These are phyloP conservation scores for Pelagia noctiluca DNA, from an alignment of 30 jellyfish, hydroid and myxozoan species.

Conservation along the genomic window DNA sequence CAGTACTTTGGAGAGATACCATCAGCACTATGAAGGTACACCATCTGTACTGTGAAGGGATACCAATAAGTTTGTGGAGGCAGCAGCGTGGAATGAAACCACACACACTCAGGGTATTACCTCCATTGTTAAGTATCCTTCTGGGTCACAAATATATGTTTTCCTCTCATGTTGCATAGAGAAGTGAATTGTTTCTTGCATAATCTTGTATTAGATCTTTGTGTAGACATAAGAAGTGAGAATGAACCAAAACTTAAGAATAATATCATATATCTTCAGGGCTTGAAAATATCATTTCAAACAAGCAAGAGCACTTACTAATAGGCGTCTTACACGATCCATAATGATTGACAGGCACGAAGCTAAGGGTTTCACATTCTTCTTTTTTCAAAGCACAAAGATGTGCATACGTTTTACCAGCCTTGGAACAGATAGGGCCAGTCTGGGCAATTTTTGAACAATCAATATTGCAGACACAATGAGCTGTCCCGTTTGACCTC, in stretches of 20 bases:
- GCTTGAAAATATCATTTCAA: neutral
- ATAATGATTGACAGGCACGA: conserved; percentile 53
- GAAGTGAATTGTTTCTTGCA: no score
- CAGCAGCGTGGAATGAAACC: no score
- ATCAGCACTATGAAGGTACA: no score
- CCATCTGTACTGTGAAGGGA: no score
- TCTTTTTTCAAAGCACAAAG: conserved; percentile 55
- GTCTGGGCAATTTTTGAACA: conserved; percentile 4
- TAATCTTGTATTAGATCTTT: no score
- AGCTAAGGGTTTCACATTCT: conserved; percentile 41
- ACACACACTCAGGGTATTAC: no score
- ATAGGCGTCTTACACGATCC: conserved; percentile 43
- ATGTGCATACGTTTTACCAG: conserved; percentile 43
- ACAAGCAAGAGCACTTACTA: conserved; percentile 23
- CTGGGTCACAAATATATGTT: no score
- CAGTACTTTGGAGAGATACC: no score
- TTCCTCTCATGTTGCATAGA: no score
- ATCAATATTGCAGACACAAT: conserved; percentile 37
- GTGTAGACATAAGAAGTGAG: no score
- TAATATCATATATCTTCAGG: neutral
- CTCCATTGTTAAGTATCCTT: no score
- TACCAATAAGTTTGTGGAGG: no score
- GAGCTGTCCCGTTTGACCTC: conserved; percentile 16
- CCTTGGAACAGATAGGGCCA: conserved; percentile 64
- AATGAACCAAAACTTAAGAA: neutral